phyloP scores from a whole-genome alignment of 2,888 invertebrate species.

The Pedicia rivosa region DNA sequence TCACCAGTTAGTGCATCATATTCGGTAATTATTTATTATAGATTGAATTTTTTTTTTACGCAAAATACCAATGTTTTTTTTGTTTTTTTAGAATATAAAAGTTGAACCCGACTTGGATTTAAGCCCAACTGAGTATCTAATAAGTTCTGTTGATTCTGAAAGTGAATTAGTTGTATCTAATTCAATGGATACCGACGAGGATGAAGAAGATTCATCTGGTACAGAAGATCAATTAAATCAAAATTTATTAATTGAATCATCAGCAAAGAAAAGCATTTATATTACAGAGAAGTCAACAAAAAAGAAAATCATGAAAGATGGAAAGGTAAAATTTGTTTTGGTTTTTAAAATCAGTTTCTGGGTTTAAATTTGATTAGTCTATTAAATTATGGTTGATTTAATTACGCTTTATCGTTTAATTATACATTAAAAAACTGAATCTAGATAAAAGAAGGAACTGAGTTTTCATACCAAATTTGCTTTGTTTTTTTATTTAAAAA shows the following conservation, averaged over 20 bases:
- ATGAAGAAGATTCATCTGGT: slow-evolving; percentile 15
- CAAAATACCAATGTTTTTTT: background rate
- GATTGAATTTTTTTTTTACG: too few relatives aligned
- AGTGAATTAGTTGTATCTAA: too few relatives aligned
- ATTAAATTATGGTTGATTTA: too few relatives aligned
- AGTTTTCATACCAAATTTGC: background rate
- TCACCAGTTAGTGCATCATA: too few relatives aligned
- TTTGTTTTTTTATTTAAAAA: too few relatives aligned
- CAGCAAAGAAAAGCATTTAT: slow-evolving; percentile 36
- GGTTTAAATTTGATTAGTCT: too few relatives aligned
- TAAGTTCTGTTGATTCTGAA: too few relatives aligned
- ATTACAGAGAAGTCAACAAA: slow-evolving; percentile 67
- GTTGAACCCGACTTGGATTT: slow-evolving; percentile 6
- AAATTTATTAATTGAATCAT: background rate
- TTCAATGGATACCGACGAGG: slow-evolving; percentile 18
- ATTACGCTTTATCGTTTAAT: too few relatives aligned
- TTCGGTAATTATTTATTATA: too few relatives aligned
- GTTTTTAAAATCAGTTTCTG: too few relatives aligned
- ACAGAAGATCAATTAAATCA: background rate
- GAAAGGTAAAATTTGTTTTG: slow-evolving; percentile 20
- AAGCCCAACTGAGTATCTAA: too few relatives aligned
- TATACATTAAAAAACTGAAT: background rate
- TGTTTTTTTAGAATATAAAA: too few relatives aligned
- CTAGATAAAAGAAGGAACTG: background rate
- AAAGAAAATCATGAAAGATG: slow-evolving; percentile 50